Conservation (phyloP, 2,888 invertebrate species). For the Dryococelus australis region DNA sequence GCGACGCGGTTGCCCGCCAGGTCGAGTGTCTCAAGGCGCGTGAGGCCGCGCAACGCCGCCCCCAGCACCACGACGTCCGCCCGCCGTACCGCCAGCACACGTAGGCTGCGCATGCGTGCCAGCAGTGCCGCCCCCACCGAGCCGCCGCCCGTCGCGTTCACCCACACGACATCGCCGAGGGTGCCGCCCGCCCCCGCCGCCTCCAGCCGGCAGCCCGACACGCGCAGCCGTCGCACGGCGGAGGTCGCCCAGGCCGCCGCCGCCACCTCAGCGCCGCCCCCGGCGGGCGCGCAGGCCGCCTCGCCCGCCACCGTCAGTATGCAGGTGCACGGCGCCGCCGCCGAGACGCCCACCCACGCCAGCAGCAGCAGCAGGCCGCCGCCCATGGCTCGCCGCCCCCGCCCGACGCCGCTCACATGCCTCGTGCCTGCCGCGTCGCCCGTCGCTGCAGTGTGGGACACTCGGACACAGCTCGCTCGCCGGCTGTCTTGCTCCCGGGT, state of each 20-base stretch:
- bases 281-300: background rate
- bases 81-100: conserved; percentile 53
- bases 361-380: conserved; percentile 51
- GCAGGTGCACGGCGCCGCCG: background rate
- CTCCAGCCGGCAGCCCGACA: background rate
- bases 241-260: background rate
- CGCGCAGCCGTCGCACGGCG: background rate
- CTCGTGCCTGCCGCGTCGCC: conserved; percentile 38
- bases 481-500: no score
- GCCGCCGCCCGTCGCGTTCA: conserved; percentile 26
- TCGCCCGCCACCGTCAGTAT: background rate
- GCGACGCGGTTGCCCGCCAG: conserved; percentile 50
- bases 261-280: no score
- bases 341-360: background rate
- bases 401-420: conserved; percentile 1
- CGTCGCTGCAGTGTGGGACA: conserved; percentile 5
- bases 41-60: conserved; percentile 38
- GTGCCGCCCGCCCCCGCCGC: conserved; percentile 2
- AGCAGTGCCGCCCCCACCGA: background rate
- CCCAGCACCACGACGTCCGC: conserved; percentile 35
- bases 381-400: background rate
- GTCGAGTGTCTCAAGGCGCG: conserved; percentile 50
- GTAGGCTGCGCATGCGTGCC: conserved; percentile 38
- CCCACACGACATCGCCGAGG: conserved; percentile 12
- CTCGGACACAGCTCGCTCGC: background rate